Evolutionary conservation across 2,113 vertebrate genomes (phyloP).

Genomic region (Barnardius zonarius): DNA sequence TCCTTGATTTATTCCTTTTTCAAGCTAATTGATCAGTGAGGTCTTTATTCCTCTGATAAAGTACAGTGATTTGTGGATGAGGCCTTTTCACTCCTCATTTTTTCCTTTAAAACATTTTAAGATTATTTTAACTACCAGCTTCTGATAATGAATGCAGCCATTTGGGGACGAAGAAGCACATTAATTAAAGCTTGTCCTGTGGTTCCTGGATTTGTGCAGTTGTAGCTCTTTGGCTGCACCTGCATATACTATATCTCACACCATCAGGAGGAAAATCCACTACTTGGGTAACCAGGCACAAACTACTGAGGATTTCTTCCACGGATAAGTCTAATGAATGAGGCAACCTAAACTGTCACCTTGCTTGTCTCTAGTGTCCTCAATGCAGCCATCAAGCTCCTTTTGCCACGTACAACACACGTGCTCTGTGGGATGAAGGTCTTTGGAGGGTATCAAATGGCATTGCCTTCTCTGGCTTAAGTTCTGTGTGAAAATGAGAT

Average conservation of each 20-base stretch:
- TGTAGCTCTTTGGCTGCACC: background rate
- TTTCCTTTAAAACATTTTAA: background rate
- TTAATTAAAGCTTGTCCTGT: background rate
- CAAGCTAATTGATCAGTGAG: background rate
- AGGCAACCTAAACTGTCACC: background rate
- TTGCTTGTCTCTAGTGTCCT: background rate
- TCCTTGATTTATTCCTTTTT: background rate
- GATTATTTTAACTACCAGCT: background rate
- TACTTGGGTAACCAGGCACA: background rate
- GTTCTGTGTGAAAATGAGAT: background rate
- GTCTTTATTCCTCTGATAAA: background rate
- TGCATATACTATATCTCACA: background rate
- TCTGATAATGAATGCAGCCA: background rate
- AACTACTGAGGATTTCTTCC: background rate
- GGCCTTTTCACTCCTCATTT: rapidly evolving
- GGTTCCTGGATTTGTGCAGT: background rate
- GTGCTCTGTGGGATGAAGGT: background rate
- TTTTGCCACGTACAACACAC: background rate
- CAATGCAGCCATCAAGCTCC: background rate
- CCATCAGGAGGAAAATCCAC: background rate
- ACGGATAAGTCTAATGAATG: background rate
- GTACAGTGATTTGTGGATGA: background rate
- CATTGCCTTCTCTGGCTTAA: background rate
- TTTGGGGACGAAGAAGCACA: background rate
- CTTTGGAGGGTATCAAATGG: background rate